Percentiles rank a stretch among this genome's conserved stretches.
Conservation (phyloP, 1,140 invertebrate genomes). For the Metaphire vulgaris region DNA sequence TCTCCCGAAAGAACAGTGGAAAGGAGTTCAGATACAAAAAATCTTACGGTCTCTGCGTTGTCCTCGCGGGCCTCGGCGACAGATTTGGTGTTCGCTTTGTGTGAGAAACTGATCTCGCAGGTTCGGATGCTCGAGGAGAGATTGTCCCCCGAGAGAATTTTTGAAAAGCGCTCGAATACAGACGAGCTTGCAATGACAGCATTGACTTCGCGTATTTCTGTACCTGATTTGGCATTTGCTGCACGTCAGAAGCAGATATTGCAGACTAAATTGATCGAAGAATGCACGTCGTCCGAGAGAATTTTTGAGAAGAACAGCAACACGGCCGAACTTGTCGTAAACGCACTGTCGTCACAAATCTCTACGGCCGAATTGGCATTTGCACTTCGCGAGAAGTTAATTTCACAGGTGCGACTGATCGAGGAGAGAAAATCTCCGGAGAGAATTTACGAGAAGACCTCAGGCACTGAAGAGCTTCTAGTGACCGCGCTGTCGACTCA, state of each 20-base stretch:
- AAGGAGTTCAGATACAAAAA: background rate
- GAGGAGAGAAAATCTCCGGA: background rate
- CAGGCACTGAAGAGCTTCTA: background rate
- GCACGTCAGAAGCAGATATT: background rate
- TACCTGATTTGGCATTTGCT: background rate
- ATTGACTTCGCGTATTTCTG: background rate
- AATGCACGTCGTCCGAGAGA: constrained; percentile 8
- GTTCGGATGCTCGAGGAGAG: background rate
- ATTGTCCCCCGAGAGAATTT: background rate
- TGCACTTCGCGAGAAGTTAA: background rate
- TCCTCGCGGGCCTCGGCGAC: background rate
- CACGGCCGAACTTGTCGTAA: background rate
- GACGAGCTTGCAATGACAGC: background rate
- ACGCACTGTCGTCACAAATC: background rate
- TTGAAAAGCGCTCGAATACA: background rate
- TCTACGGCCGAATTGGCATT: background rate
- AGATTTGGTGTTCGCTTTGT: constrained; percentile 1
- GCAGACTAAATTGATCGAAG: background rate
- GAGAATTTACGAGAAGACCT: background rate
- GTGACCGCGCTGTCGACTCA: background rate
- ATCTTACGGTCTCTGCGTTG: background rate
- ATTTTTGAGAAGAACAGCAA: background rate
- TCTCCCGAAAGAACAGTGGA: background rate
- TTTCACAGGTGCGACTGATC: background rate
- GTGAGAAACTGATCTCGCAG: background rate